Conservation (phyloP, 2,113 vertebrate species). For the Regulus satrapa region DNA sequence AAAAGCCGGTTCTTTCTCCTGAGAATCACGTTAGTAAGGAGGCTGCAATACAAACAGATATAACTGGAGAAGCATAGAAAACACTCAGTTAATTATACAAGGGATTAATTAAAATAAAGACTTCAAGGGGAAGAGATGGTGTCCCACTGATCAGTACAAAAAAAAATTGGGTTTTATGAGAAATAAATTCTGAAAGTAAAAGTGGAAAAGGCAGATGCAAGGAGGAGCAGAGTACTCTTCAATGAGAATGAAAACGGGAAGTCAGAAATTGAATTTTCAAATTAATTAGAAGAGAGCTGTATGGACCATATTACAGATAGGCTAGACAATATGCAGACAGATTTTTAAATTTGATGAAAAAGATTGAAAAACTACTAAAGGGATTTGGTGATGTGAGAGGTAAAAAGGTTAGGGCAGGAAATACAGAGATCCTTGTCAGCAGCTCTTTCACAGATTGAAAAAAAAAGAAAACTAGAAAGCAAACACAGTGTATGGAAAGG, state of each 20-base stretch:
- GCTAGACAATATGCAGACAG: background rate
- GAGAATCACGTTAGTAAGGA: background rate
- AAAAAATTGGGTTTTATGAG: background rate
- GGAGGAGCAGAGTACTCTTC: background rate
- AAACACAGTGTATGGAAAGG: background rate
- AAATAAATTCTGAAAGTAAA: background rate
- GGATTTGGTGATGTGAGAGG: background rate
- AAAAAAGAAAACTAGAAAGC: background rate
- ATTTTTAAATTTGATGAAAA: background rate
- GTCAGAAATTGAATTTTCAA: background rate
- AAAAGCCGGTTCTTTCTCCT: background rate
- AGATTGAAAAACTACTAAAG: background rate
- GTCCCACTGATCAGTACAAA: background rate
- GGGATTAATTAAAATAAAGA: background rate
- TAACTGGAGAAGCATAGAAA: background rate
- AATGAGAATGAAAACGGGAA: background rate
- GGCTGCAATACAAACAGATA: background rate
- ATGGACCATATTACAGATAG: background rate
- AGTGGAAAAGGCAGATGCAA: background rate
- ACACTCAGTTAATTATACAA: background rate
- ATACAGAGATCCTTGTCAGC: background rate
- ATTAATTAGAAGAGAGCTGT: background rate
- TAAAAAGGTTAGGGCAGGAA: background rate
- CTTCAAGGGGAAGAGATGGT: background rate
- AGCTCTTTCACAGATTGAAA: background rate